A percentile compares a stretch with the other conserved stretches of the same genome.
Conservation (phyloP, 92 coral and sea anemone genomes). For the Epizoanthus ramosus region DNA sequence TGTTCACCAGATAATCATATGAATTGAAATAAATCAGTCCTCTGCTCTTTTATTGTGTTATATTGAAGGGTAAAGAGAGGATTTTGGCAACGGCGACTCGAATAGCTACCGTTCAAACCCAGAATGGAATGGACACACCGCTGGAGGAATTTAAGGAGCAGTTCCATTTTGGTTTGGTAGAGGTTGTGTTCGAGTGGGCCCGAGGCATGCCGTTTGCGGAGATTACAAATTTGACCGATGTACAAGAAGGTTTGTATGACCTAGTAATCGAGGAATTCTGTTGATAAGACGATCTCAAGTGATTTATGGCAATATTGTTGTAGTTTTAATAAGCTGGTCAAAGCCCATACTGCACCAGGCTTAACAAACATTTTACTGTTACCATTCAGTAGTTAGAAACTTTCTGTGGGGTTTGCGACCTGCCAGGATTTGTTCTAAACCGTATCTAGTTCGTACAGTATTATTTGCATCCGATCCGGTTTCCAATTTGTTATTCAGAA, state of each 20-base stretch:
- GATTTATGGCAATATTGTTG: too few species aligned
- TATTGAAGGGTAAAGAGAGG: slow-evolving; percentile 77
- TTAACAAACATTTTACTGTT: too few species aligned
- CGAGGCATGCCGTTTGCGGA: slow-evolving; percentile 94
- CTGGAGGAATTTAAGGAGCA: slow-evolving; percentile 76
- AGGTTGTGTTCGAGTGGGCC: slow-evolving; percentile 97
- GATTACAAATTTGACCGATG: slow-evolving; percentile 91
- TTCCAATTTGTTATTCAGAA: too few species aligned
- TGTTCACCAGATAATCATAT: not conserved
- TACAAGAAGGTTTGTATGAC: slow-evolving; percentile 84
- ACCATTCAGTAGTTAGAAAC: too few species aligned
- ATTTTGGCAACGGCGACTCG: slow-evolving; percentile 72
- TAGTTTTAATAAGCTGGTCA: too few species aligned
- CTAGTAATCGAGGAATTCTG: not conserved
- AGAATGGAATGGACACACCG: slow-evolving; percentile 79
- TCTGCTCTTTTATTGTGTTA: not conserved
- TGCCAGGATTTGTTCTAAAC: too few species aligned
- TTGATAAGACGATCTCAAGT: not conserved
- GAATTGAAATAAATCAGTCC: too few species aligned
- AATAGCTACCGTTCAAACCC: slow-evolving; percentile 73
- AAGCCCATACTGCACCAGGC: too few species aligned
- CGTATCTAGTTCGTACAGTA: too few species aligned
- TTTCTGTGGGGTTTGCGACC: too few species aligned
- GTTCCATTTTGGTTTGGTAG: slow-evolving; percentile 88
- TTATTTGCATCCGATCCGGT: too few species aligned